Evolutionary conservation across 1,140 invertebrate genomes (phyloP), one percentile per base, ranked within the genome.

Genomic region (Drosophila repleta): DNA sequence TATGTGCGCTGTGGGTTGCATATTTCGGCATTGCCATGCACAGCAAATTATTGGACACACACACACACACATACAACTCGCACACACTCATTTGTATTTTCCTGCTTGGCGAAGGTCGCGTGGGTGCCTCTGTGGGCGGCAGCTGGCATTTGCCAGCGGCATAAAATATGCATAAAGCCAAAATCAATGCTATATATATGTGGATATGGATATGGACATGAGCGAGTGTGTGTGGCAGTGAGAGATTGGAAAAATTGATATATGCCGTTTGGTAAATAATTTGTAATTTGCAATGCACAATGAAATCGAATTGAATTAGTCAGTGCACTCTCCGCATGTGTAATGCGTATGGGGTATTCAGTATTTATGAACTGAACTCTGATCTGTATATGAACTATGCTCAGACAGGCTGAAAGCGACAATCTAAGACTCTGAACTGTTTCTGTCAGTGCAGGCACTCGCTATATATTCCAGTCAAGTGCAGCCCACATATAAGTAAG

Each of bases 301-400:
- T 79, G 68, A 76, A 82, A 78, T 45, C 66, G 79, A 83, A 83
- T 83, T 83, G 62, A 84, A 83, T 83, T 79, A 84, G 72, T 68
- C 56, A 76, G 64, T 70, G 56, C 55, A 26, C 17, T 21, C 39
- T 6, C 39, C 5, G 1, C 5, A 2, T 11, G 29, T 41, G 2
- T 41, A 41, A 41, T 15, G 1, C n/a, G 39, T 5, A 17, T 39
- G 1, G 18, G 17, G 17, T 21, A 29, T 29, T 6, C 26, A 29
- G 5, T 29, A 29, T 6, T 29, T 29, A 29, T 7, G 4, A 29
- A 29, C 4, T 29, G 26, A 29, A 6, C 26, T 29, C n/a, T n/a
- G n/a, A n/a, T n/a, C n/a, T n/a, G n/a, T n/a, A n/a, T n/a, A n/a
- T n/a, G n/a, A n/a, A n/a, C n/a, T n/a, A n/a, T n/a, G n/a, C n/a